Base-by-base conservation (phyloP, 2,888 invertebrate genomes). In the Drosophila mimetica region DNA sequence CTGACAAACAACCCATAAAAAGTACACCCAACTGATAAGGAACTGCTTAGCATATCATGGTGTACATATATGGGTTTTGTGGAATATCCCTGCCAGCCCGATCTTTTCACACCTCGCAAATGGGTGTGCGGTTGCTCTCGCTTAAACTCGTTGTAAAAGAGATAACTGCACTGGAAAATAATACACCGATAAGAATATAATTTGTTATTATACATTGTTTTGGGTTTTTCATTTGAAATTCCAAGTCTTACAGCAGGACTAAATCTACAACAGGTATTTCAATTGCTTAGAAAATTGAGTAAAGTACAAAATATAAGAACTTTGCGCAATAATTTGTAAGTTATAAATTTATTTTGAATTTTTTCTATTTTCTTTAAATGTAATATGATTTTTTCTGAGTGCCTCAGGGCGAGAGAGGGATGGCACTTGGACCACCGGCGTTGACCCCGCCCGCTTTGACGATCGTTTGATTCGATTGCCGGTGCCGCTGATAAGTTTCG, bases 81-180 rank as follows among this genome's bases (percentile, higher is more conserved):
- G 20, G n/a, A 57, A 41, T 28, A 51, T 25, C 46, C 47, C 32
- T 53, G 41, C 44, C 60, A 32, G 59, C 60, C 59, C 60, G 60
- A 59, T 59, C 46, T 57, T 79, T 82, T 82, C 84, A 83, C 81
- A 81, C 80, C 77, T 85, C 53, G 72, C 53, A 41, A 28, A 79
- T 74, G 85, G 79, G 79, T 71, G 78, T 53, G 81, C 63, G 58
- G 65, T 22, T 69, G 46, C 53, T 53, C 48, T 60, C 59, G 52
- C 59, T 76, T 28, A 18, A 55, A 50, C 30, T 47, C 41, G 63
- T 69, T 63, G 44, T 22, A 4, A 7, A 9, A 2, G 14, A 36
- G 53, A 66, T 61, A 59, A 2, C 28, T 32, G n/a, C 60, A 59
- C 60, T 46, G 37, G 4, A n/a, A 16, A 22, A 61, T 22, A 36